A percentile compares a stretch with the other conserved stretches of the same genome.
These are phyloP conservation scores for Pycnonotus jocosus DNA, from an alignment of 2,113 vertebrate genomes.

Conservation along the genomic window DNA sequence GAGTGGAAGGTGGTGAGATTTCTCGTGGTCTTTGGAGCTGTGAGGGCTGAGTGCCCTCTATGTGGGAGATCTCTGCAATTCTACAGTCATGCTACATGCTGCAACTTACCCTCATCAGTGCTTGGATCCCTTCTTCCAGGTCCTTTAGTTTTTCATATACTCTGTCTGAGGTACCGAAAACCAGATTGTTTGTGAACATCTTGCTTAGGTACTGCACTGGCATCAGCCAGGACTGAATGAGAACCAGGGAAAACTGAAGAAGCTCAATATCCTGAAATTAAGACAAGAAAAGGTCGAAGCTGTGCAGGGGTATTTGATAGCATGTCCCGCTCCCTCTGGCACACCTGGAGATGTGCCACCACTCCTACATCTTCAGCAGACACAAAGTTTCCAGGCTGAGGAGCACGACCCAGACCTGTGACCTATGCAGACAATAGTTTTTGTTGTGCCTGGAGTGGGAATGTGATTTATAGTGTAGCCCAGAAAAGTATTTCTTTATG, in stretches of 20 bases:
- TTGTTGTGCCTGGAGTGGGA: not conserved
- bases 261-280: constrained; percentile 76
- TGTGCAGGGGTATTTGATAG: not conserved
- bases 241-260: constrained; percentile 76
- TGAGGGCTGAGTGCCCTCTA: not conserved
- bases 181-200: constrained; percentile 76
- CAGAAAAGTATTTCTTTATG: not conserved
- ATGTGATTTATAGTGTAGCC: not conserved
- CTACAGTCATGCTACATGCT: not conserved
- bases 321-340: not conserved
- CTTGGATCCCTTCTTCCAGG: constrained; percentile 80
- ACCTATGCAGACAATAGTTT: not conserved
- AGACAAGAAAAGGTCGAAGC: not conserved
- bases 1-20: not conserved
- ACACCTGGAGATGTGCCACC: not conserved
- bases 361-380: not conserved
- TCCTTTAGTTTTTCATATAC: constrained; percentile 82
- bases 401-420: not conserved
- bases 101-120: constrained; percentile 80
- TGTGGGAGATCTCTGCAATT: not conserved
- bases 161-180: constrained; percentile 75
- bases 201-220: constrained; percentile 74
- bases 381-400: not conserved
- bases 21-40: not conserved
- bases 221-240: constrained; percentile 83